Percentiles rank a stretch among this genome's conserved stretches.
These are phyloP conservation scores for Chrysolina americana DNA, from an alignment of 2,888 invertebrate species.

Conservation along the genomic window DNA sequence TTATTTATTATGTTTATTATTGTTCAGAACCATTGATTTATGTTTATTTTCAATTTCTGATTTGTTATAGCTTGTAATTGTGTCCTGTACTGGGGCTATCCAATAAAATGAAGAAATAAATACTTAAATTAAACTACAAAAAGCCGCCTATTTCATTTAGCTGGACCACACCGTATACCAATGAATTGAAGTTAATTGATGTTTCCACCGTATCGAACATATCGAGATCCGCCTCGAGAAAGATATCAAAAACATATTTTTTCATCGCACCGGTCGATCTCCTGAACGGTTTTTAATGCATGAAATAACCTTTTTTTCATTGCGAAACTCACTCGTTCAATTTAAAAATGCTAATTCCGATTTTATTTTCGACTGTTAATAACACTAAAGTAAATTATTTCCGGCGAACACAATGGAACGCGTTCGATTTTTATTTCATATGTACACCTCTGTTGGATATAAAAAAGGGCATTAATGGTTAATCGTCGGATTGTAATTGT, in stretches of 20 bases:
- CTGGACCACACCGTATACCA: background rate
- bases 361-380: slow-evolving; percentile 47
- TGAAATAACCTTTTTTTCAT: slow-evolving; percentile 22
- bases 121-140: no score
- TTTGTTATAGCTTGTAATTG: no score
- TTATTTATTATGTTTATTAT: no score
- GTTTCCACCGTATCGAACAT: background rate
- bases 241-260: slow-evolving; percentile 4
- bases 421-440: slow-evolving; percentile 35
- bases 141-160: no score
- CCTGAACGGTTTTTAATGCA: slow-evolving; percentile 31
- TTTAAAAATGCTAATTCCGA: slow-evolving; percentile 51
- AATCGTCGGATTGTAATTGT: background rate
- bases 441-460: slow-evolving; percentile 12
- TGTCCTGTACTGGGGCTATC: no score
- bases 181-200: background rate
- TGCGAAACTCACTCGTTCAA: slow-evolving; percentile 39
- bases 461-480: background rate
- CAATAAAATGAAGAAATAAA: no score
- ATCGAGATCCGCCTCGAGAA: slow-evolving; percentile 11
- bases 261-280: background rate
- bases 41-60: no score
- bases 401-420: slow-evolving; percentile 40
- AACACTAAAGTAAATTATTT: slow-evolving; percentile 44
- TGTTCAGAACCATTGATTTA: no score